Percentiles rank a stretch among this genome's conserved stretches.
phyloP scores from a whole-genome alignment of 2,797 vertebrate species.

The Threskiornis aethiopicus region DNA sequence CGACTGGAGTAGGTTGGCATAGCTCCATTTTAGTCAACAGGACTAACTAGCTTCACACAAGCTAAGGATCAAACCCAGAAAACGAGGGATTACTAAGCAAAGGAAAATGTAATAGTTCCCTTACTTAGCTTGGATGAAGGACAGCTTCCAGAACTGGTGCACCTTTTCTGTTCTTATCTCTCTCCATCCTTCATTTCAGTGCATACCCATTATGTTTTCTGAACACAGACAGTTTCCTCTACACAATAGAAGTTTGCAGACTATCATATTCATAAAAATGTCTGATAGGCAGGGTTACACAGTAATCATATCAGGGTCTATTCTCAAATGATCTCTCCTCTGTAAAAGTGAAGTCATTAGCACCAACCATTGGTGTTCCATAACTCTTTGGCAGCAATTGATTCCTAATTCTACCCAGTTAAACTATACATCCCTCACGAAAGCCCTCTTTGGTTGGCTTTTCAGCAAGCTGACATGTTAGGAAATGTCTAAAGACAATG shows the following conservation, averaged over 20 bases:
- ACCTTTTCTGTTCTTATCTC: background rate
- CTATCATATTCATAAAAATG: background rate
- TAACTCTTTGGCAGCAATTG: background rate
- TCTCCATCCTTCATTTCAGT: background rate
- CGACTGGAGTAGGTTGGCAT: too few species aligned
- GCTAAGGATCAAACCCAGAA: background rate
- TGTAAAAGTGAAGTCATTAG: background rate
- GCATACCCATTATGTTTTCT: background rate
- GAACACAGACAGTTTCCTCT: background rate
- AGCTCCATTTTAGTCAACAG: background rate
- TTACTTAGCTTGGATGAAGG: background rate
- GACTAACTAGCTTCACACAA: background rate
- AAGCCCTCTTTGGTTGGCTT: background rate
- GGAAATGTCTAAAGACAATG: background rate
- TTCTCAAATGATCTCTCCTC: rapidly evolving
- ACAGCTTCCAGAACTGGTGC: background rate
- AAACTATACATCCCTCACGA: background rate
- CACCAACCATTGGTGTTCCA: background rate
- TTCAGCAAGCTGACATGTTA: background rate
- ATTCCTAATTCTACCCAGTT: background rate
- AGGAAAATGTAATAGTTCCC: background rate
- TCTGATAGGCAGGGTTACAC: background rate
- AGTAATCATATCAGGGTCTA: background rate
- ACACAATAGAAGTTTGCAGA: background rate
- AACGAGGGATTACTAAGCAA: background rate